Evolutionary conservation across 2,888 invertebrate species (phyloP).

Genomic region (Xestia ashworthii): DNA sequence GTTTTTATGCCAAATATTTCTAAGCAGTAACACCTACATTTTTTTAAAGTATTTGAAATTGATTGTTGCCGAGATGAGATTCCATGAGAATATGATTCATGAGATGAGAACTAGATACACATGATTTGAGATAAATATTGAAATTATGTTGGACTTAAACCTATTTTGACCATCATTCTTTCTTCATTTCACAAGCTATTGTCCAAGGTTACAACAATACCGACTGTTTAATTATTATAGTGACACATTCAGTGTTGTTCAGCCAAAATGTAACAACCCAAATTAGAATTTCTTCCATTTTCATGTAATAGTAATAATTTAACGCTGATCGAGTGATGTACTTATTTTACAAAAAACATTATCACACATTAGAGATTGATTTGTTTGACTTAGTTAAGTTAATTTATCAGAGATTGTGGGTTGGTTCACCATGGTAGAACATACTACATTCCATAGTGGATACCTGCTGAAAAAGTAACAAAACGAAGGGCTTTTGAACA

Average conservation of each 20-base stretch:
- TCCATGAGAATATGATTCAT: too few species aligned
- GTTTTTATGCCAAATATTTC: not conserved
- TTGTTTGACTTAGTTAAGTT: not conserved
- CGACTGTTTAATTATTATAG: not conserved
- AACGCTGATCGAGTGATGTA: not conserved
- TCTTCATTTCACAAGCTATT: not conserved
- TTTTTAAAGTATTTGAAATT: not conserved
- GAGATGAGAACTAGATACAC: too few species aligned
- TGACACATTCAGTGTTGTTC: not conserved
- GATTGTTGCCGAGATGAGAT: not conserved
- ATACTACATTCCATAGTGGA: not conserved
- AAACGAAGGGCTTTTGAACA: not conserved
- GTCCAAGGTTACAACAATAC: not conserved
- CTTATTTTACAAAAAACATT: not conserved
- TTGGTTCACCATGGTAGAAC: not conserved
- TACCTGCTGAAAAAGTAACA: not conserved
- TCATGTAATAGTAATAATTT: not conserved
- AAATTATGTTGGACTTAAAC: not conserved
- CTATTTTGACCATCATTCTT: not conserved
- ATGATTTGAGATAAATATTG: not conserved
- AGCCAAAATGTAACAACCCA: not conserved
- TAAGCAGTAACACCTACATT: not conserved
- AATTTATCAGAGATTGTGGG: not conserved
- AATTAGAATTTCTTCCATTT: not conserved
- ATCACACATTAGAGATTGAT: not conserved